Evolutionary conservation across 2,888 invertebrate genomes (phyloP).

Genomic region (Apocheima hispidaria): DNA sequence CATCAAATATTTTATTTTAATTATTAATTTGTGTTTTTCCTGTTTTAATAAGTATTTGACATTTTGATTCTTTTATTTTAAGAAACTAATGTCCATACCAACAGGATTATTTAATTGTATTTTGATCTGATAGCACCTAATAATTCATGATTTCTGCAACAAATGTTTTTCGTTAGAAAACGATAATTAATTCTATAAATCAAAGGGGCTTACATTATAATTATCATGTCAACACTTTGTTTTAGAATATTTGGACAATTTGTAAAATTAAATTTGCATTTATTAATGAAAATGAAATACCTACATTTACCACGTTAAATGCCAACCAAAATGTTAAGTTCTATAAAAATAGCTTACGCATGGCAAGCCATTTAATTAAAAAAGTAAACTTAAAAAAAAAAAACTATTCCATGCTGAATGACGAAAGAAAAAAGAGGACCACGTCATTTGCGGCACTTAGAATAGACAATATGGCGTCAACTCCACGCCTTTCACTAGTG

Average conservation of each 20-base stretch:
- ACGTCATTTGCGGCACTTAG: too few relatives aligned
- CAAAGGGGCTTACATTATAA: conserved; percentile 23
- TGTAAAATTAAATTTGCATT: conserved; percentile 37
- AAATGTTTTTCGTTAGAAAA: conserved; percentile 10
- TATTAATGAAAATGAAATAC: conserved; percentile 14
- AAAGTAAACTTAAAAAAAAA: too few relatives aligned
- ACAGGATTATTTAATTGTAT: conserved; percentile 17
- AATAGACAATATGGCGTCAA: too few relatives aligned
- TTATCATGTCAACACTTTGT: conserved; percentile 40
- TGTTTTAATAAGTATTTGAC: conserved; percentile 3
- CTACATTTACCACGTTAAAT: too few relatives aligned
- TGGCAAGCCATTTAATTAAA: too few relatives aligned
- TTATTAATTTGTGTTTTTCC: neutral
- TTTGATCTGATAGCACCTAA: conserved; percentile 16
- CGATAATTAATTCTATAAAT: conserved; percentile 25
- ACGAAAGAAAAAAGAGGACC: too few relatives aligned
- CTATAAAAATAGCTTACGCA: too few relatives aligned
- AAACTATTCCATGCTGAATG: too few relatives aligned
- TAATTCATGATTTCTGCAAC: conserved; percentile 10
- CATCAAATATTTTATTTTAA: conserved; percentile 2
- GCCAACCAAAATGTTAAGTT: too few relatives aligned
- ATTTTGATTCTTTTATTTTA: conserved; percentile 9
- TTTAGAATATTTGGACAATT: conserved; percentile 29
- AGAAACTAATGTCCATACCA: conserved; percentile 14
- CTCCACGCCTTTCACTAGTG: too few relatives aligned